Conservation (phyloP, 2,888 invertebrate species). For the Sabatieria punctata region DNA sequence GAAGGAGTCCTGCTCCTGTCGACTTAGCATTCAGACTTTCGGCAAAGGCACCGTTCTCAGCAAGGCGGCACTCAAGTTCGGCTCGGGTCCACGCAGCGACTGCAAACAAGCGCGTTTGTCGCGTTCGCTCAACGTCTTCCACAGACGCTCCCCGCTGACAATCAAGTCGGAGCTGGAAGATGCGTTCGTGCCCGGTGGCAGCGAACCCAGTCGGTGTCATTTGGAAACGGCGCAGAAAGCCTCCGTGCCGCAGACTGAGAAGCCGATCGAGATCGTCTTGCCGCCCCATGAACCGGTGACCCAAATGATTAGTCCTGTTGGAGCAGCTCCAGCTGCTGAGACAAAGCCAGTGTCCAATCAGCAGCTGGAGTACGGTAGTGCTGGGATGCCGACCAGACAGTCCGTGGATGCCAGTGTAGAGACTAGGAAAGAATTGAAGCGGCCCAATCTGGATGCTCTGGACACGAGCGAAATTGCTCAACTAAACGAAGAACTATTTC, state of each 20-base stretch:
- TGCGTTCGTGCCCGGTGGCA: not conserved
- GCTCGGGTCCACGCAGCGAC: not conserved
- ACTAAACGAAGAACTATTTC: too few relatives aligned
- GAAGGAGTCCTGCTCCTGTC: too few relatives aligned
- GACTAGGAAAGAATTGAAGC: too few relatives aligned
- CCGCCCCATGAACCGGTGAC: conserved; percentile 1
- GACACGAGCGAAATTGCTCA: too few relatives aligned
- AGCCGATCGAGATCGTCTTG: not conserved
- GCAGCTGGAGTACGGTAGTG: too few relatives aligned
- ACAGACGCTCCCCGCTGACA: conserved; percentile 1
- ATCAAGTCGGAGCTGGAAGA: too few relatives aligned
- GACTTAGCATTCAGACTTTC: too few relatives aligned
- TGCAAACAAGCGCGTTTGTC: too few relatives aligned
- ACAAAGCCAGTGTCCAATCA: too few relatives aligned
- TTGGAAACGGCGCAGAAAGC: not conserved
- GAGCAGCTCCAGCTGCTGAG: conserved; percentile 24
- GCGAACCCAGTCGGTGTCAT: not conserved
- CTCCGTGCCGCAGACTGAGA: not conserved
- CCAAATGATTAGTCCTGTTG: conserved; percentile 5
- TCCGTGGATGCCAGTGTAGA: too few relatives aligned
- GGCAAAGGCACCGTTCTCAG: not conserved
- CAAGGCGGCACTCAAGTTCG: conserved; percentile 5
- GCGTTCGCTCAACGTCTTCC: too few relatives aligned
- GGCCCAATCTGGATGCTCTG: not conserved
- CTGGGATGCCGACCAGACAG: too few relatives aligned